These are phyloP conservation scores for Gnatocerus cornutus DNA, from an alignment of 2,888 invertebrate species.

Conservation along the genomic window DNA sequence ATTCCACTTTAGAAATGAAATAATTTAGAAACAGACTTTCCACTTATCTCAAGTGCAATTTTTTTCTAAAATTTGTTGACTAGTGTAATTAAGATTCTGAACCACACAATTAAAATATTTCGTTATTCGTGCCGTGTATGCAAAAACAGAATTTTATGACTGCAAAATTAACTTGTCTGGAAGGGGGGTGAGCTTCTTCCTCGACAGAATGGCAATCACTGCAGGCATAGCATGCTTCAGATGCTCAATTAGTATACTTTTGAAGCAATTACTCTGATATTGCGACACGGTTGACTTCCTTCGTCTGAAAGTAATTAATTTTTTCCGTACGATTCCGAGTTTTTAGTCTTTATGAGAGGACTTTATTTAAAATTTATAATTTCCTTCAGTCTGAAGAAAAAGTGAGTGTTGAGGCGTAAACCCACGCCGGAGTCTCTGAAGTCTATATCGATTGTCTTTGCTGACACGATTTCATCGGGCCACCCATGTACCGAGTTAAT, in stretches of 20 bases:
- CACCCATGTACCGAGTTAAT: constrained; percentile 39
- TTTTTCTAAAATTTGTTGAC: too few relatives aligned
- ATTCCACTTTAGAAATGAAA: too few relatives aligned
- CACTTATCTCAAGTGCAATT: too few relatives aligned
- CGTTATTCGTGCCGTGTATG: not conserved
- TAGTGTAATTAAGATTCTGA: too few relatives aligned
- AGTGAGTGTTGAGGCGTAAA: constrained; percentile 15
- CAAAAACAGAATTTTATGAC: not conserved
- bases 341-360: constrained; percentile 1
- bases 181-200: constrained; percentile 7
- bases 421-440: constrained; percentile 14
- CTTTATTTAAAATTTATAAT: constrained; percentile 27
- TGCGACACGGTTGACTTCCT: constrained; percentile 20
- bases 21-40: too few relatives aligned
- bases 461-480: constrained; percentile 29
- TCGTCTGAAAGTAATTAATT: constrained; percentile 35
- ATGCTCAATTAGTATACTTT: constrained; percentile 26
- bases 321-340: constrained; percentile 22
- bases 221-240: constrained; percentile 2
- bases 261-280: constrained; percentile 30
- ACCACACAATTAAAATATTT: not conserved
- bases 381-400: constrained; percentile 19
- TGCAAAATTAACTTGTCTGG: not conserved
- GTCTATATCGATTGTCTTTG: constrained; percentile 28
- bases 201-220: not conserved